Conservation (phyloP, 2,888 invertebrate species). For the Leptogaster cylindrica region DNA sequence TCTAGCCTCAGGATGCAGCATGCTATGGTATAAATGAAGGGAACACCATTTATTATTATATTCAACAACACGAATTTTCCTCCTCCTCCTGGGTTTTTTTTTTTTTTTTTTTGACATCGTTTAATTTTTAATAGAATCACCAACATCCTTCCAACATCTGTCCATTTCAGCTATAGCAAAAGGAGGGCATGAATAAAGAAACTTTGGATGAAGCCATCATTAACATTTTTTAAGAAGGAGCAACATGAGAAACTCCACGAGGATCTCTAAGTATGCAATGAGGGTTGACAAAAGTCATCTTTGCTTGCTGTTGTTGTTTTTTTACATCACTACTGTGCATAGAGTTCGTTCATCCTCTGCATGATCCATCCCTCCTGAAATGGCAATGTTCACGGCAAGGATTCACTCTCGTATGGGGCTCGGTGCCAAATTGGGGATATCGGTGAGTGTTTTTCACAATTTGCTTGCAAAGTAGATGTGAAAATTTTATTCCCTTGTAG, state of each 20-base stretch:
- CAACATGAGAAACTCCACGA: background rate
- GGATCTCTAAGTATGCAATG: conserved; percentile 13
- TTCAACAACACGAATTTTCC: too few relatives aligned
- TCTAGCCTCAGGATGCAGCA: too few relatives aligned
- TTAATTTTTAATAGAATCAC: conserved; percentile 28
- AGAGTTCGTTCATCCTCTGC: background rate
- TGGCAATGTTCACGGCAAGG: background rate
- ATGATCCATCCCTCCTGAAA: background rate
- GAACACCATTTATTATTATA: too few relatives aligned
- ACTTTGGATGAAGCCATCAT: conserved; percentile 20
- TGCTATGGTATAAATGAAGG: too few relatives aligned
- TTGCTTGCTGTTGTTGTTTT: background rate
- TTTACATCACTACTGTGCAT: background rate
- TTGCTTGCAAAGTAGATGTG: conserved; percentile 36
- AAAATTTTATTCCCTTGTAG: conserved; percentile 27
- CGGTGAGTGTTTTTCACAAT: conserved; percentile 37
- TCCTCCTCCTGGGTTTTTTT: too few relatives aligned
- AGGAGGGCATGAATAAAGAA: conserved; percentile 35
- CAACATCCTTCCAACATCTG: background rate
- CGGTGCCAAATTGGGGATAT: conserved; percentile 36
- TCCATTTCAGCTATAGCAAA: background rate
- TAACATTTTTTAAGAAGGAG: conserved; percentile 24
- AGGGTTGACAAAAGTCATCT: conserved; percentile 7
- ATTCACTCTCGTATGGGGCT: background rate
- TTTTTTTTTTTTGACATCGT: conserved; percentile 26